These are phyloP conservation scores for Papilio gigon DNA, from an alignment of 2,888 invertebrate species.

Conservation along the genomic window DNA sequence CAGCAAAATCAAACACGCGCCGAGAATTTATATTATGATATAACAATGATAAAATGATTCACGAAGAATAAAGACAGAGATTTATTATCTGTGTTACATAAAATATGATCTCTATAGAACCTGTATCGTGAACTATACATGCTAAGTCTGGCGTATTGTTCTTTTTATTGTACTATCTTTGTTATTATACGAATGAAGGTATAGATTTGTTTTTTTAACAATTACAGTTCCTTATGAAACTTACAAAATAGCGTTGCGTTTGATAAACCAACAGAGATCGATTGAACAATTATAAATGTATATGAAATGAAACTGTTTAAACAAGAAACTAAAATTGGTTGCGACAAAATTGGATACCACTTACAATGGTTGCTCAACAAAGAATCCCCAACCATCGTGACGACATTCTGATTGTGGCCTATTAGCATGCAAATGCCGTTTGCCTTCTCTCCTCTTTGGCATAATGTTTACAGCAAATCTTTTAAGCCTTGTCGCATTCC, in stretches of 20 bases:
- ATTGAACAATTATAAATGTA: not conserved
- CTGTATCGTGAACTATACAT: conserved; percentile 5
- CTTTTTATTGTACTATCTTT: not conserved
- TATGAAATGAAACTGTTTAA: conserved; percentile 11
- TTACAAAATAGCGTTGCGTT: not conserved
- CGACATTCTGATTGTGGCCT: conserved; percentile 36
- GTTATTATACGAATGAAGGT: not conserved
- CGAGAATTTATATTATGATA: conserved; percentile 27
- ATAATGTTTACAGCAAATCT: conserved; percentile 26
- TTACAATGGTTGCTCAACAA: conserved; percentile 30
- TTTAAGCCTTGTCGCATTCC: conserved; percentile 27
- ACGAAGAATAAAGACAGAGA: conserved; percentile 8
- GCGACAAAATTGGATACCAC: conserved; percentile 16
- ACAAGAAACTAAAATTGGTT: conserved; percentile 25
- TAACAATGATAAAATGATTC: conserved; percentile 15
- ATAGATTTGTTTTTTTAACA: not conserved
- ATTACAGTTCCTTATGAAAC: not conserved
- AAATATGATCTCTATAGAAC: conserved; percentile 7
- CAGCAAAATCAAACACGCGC: conserved; percentile 25
- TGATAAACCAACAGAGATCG: not conserved
- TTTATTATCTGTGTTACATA: conserved; percentile 18
- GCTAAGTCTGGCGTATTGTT: not conserved
- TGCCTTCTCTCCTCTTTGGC: conserved; percentile 19
- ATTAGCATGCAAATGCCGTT: conserved; percentile 38
- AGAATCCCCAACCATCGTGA: conserved; percentile 30